Percentiles rank a stretch among this genome's conserved stretches.
These are phyloP conservation scores for Chymomyza procnemis DNA, from an alignment of 2,888 invertebrate species.

Conservation along the genomic window DNA sequence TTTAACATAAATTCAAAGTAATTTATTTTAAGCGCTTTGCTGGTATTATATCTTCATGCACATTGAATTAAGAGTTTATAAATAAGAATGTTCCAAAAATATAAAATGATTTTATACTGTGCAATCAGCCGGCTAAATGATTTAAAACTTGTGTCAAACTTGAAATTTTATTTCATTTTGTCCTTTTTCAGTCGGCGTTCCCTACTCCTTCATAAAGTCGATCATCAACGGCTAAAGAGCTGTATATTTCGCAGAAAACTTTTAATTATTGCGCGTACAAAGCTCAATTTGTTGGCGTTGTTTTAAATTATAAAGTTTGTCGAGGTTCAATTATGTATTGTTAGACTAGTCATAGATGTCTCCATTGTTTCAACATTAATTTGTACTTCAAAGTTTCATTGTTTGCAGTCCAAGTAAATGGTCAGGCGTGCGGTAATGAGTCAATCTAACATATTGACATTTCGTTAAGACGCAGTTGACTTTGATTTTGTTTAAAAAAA, in stretches of 20 bases:
- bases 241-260: slow-evolving; percentile 40
- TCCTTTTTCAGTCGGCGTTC: too few relatives aligned
- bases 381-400: not conserved
- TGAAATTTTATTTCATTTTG: slow-evolving; percentile 7
- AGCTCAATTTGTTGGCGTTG: slow-evolving; percentile 61
- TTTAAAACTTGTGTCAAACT: slow-evolving; percentile 56
- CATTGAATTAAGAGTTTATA: slow-evolving; percentile 9
- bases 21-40: not conserved
- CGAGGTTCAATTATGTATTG: slow-evolving; percentile 56
- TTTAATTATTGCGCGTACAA: slow-evolving; percentile 65
- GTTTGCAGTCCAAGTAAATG: not conserved
- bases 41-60: slow-evolving; percentile 13
- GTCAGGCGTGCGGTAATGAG: not conserved
- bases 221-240: not conserved
- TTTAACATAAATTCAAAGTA: not conserved
- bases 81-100: not conserved
- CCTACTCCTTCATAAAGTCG: not conserved
- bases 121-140: slow-evolving; percentile 31
- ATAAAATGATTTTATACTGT: not conserved
- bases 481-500: not conserved
- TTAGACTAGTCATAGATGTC: not conserved
- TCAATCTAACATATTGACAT: too few relatives aligned
- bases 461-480: too few relatives aligned
- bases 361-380: slow-evolving; percentile 12
- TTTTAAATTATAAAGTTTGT: slow-evolving; percentile 61